These are phyloP conservation scores for Trachymyrmex cornetzi DNA, from an alignment of 1,140 invertebrate genomes.

Conservation along the genomic window DNA sequence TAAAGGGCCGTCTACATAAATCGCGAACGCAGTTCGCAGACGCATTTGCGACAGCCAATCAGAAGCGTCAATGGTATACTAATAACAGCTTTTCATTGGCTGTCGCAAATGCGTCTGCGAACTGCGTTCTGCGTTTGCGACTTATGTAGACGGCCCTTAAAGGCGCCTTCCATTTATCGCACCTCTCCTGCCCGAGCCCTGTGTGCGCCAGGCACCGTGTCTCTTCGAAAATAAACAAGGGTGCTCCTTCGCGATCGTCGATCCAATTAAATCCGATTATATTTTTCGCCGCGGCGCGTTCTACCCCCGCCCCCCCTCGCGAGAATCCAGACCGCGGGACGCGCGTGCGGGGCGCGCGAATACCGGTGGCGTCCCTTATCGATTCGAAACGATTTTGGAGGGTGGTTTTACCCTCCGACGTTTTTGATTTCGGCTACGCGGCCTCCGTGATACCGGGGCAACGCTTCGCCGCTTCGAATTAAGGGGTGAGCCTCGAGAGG, in stretches of 20 bases:
- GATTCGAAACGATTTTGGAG: constrained; percentile 85
- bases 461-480: constrained; percentile 85
- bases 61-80: too few relatives aligned
- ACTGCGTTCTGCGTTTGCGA: too few relatives aligned
- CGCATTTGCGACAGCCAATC: too few relatives aligned
- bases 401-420: constrained; percentile 82
- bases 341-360: constrained; percentile 68
- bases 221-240: constrained; percentile 45
- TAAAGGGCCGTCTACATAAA: too few relatives aligned
- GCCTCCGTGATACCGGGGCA: constrained; percentile 82
- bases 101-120: too few relatives aligned
- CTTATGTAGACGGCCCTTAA: too few relatives aligned
- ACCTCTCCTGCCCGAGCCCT: not conserved
- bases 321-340: constrained; percentile 9
- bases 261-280: constrained; percentile 66
- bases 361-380: constrained; percentile 79
- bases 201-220: not conserved
- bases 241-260: constrained; percentile 44
- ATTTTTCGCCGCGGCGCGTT: constrained; percentile 11
- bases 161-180: constrained; percentile 46
- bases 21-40: too few relatives aligned
- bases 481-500: constrained; percentile 79
- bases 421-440: constrained; percentile 81
- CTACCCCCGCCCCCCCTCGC: not conserved
- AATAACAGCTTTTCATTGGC: too few relatives aligned